Percentiles rank a stretch among this genome's conserved stretches.
These are phyloP conservation scores for Ophion costatus DNA, from an alignment of 2,888 invertebrate genomes.

Conservation along the genomic window DNA sequence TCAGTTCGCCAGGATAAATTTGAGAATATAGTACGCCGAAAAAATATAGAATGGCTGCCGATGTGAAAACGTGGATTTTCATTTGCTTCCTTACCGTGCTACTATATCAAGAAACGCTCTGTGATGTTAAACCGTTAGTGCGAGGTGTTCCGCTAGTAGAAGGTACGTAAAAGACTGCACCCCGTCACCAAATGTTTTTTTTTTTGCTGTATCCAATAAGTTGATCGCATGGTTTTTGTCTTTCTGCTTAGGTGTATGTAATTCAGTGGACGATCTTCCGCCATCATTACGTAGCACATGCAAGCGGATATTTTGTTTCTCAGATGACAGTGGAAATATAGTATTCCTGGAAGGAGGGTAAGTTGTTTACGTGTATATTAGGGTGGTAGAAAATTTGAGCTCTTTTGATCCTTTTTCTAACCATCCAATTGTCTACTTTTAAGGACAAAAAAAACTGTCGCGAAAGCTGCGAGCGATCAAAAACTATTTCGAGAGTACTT, in stretches of 20 bases:
- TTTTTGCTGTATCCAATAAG: no score
- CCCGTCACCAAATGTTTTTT: no score
- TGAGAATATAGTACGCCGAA: neutral
- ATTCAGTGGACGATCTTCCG: neutral
- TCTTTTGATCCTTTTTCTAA: no score
- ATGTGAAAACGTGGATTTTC: neutral
- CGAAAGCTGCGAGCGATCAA: no score
- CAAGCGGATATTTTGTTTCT: neutral
- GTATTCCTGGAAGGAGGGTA: neutral
- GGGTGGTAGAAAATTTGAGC: no score
- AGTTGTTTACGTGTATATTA: neutral
- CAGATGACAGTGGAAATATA: neutral
- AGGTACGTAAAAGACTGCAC: neutral
- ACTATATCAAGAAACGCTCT: neutral
- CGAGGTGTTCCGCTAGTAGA: neutral
- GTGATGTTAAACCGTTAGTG: neutral
- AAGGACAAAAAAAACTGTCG: no score
- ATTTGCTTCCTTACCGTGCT: conserved; percentile 8
- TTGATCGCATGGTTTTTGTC: no score
- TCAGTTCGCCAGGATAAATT: neutral
- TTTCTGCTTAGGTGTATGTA: no score
- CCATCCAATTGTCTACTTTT: no score
- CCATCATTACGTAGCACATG: neutral
- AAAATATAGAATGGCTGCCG: no score
- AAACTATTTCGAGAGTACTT: no score